phyloP scores from a whole-genome alignment of 2,797 vertebrate genomes.

The Amphiprion clarkii region DNA sequence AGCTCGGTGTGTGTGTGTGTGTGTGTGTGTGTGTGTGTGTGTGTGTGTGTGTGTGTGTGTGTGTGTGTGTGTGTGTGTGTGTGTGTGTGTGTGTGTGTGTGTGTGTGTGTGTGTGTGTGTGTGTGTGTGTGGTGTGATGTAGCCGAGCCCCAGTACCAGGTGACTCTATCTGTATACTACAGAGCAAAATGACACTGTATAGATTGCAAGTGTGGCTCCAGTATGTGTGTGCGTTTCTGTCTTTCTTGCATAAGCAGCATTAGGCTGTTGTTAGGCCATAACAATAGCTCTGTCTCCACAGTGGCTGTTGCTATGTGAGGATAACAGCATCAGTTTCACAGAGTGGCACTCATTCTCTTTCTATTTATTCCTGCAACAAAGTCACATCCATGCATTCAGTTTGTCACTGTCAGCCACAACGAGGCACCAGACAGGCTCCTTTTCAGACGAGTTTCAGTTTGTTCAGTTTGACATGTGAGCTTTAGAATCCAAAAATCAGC shows the following conservation, averaged over 20 bases:
- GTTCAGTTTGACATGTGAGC: not conserved
- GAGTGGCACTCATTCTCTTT: slow-evolving; percentile 25
- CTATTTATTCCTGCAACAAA: slow-evolving; percentile 29
- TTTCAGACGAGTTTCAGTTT: not conserved
- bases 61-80: too few relatives aligned
- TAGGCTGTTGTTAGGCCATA: slow-evolving; percentile 45
- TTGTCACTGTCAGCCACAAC: slow-evolving; percentile 15
- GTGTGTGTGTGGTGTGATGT: slow-evolving; percentile 1
- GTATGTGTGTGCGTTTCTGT: slow-evolving; percentile 26
- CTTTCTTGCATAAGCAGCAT: slow-evolving; percentile 53
- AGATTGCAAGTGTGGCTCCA: slow-evolving; percentile 24
- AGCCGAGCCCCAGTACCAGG: slow-evolving; percentile 24
- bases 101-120: not conserved
- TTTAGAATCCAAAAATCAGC: not conserved
- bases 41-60: slow-evolving; percentile 12
- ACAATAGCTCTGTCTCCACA: slow-evolving; percentile 67
- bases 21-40: slow-evolving; percentile 19
- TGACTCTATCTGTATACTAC: slow-evolving; percentile 39
- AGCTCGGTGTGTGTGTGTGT: slow-evolving; percentile 9
- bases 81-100: not conserved
- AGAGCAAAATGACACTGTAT: slow-evolving; percentile 45
- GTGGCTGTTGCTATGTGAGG: slow-evolving; percentile 56
- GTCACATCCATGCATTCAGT: slow-evolving; percentile 13
- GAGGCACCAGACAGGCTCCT: not conserved
- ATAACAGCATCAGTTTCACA: slow-evolving; percentile 58